Conservation (phyloP, 2,113 vertebrate species). For the Cyanoramphus novaezelandiae region DNA sequence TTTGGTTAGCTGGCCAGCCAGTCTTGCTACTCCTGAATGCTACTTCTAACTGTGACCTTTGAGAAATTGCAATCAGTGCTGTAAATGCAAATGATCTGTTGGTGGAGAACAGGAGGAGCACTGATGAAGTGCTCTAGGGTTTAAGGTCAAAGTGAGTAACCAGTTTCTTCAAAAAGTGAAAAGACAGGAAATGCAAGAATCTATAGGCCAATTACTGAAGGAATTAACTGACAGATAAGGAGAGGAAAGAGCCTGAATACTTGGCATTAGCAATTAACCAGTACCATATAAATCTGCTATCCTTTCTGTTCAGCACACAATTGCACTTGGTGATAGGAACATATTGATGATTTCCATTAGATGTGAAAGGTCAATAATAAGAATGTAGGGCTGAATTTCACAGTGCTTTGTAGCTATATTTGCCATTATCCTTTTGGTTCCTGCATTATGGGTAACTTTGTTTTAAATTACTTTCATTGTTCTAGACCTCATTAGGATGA, state of each 20-base stretch:
- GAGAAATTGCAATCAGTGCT: neutral
- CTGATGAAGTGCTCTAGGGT: neutral
- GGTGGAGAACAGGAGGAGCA: neutral
- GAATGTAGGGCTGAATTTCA: neutral
- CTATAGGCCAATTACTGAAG: neutral
- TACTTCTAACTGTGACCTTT: slow-evolving; percentile 17
- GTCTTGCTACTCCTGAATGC: neutral
- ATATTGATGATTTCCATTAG: neutral
- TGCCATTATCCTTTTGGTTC: neutral
- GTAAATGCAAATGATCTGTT: neutral
- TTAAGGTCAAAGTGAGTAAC: neutral
- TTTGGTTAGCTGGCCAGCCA: neutral
- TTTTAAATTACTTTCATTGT: neutral
- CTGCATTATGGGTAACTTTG: neutral
- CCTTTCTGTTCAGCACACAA: neutral
- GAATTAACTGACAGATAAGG: neutral
- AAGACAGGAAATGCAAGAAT: neutral
- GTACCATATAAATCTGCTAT: neutral
- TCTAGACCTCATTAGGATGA: neutral
- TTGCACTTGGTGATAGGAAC: neutral
- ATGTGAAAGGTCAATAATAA: neutral
- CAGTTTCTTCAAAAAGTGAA: neutral
- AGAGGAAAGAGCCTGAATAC: neutral
- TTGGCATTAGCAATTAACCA: neutral
- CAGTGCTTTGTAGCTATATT: neutral